Conservation (phyloP, 2,113 vertebrate species). For the Laterallus jamaicensis region DNA sequence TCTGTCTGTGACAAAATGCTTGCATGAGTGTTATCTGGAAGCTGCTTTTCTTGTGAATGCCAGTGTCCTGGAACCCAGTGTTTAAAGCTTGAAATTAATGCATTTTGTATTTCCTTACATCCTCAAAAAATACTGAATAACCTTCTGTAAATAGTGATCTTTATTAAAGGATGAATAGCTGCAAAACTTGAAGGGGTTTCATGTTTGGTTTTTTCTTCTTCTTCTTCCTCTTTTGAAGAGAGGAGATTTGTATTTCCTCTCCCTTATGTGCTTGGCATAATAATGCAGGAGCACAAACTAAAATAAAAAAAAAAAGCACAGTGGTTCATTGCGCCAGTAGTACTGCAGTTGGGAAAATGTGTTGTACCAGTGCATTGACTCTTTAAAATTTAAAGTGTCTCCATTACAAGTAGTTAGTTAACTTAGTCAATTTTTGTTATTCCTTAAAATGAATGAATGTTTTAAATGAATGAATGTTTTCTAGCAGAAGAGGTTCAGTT, state of each 20-base stretch:
- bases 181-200: slow-evolving; percentile 7
- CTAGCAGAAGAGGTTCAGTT: not conserved
- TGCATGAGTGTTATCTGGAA: not conserved
- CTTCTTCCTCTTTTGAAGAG: not conserved
- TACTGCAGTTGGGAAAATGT: not conserved
- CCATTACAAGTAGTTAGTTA: not conserved
- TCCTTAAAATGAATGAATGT: not conserved
- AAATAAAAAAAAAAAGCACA: not conserved
- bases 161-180: slow-evolving; percentile 10
- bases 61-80: not conserved
- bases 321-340: not conserved
- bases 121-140: not conserved
- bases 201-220: not conserved
- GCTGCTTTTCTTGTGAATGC: not conserved
- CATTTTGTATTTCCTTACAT: not conserved
- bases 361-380: not conserved
- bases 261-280: slow-evolving; percentile 8
- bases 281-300: not conserved
- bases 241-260: slow-evolving; percentile 40
- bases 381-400: not conserved
- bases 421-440: not conserved
- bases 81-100: not conserved
- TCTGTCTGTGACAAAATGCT: slow-evolving; percentile 6
- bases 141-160: not conserved
- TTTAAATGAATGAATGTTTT: not conserved